Evolutionary conservation across 2,797 vertebrate genomes (phyloP), one percentile per base, ranked within the genome.

Genomic region (Threskiornis aethiopicus): DNA sequence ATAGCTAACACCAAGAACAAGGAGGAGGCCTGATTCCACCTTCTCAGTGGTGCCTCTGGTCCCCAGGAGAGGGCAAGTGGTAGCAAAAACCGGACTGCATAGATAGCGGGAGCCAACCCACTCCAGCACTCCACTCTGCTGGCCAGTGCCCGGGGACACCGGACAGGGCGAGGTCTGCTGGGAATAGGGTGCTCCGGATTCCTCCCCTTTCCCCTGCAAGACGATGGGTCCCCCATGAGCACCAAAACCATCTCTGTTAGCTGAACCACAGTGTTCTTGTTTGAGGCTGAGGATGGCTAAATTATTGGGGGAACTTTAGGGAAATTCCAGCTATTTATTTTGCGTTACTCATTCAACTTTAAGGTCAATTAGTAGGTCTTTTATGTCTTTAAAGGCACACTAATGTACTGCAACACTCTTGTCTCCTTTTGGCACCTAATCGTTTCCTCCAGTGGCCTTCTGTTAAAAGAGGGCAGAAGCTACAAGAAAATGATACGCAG

Each of bases 81-180:
- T 35, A 70, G 44, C 58, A 52, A 72, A 81, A 66, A 29, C 4
- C 0, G 0, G 46, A 26, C 8, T 41, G 52, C 3, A 0, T 26
- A 28, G 37, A 0, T 26, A 28, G 37, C 0, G 1, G 66, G 22
- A 80, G n/a, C 16, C 59, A 52, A 35, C 58, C n/a, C 22, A 13
- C 22, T 62, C 54, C 61, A 78, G 54, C 46, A 78, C 52, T 51
- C 58, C 46, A 44, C 71, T 87, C 52, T n/a, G 44, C 57, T 51
- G 37, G 55, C 31, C 15, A 3, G 14, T 7, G 55, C 24, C 35
- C 1, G 5, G 19, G 77, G 84, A 35, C 41, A 59, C 52, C 0
- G 1, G 31, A 8, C 22, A 62, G 37, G 41, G 37, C 13, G 19
- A 16, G 10, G 6, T 19, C 22, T 4, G 52, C 15, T 20, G 24